These are phyloP conservation scores for Hippocampus comes DNA, from an alignment of 2,113 vertebrate species.

Conservation along the genomic window DNA sequence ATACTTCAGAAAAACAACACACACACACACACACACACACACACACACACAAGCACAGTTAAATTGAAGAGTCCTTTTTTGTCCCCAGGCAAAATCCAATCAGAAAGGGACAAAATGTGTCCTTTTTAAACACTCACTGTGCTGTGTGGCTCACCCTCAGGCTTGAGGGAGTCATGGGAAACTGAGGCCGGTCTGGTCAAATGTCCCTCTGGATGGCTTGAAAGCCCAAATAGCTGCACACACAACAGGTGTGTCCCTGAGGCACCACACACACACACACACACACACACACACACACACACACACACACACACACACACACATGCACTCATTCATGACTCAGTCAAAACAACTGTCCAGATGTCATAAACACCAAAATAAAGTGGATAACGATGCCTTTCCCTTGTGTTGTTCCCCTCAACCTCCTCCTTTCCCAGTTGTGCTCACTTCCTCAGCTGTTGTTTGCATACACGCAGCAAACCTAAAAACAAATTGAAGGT, in stretches of 20 bases:
- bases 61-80: neutral
- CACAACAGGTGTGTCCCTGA: slow-evolving; percentile 65
- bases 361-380: slow-evolving; percentile 60
- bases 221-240: slow-evolving; percentile 39
- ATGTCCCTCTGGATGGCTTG: slow-evolving; percentile 41
- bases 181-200: slow-evolving; percentile 41
- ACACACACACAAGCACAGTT: too few species aligned
- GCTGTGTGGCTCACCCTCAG: slow-evolving; percentile 43
- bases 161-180: slow-evolving; percentile 51
- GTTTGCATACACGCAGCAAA: slow-evolving; percentile 38
- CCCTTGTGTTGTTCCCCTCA: slow-evolving; percentile 24
- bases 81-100: neutral
- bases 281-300: slow-evolving; percentile 8
- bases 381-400: slow-evolving; percentile 38
- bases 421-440: slow-evolving; percentile 32
- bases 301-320: slow-evolving; percentile 19
- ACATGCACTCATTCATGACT: slow-evolving; percentile 7
- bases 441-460: slow-evolving; percentile 41
- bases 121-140: slow-evolving; percentile 27
- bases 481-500: neutral
- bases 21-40: too few species aligned
- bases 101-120: slow-evolving; percentile 2
- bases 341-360: slow-evolving; percentile 55
- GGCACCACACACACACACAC: slow-evolving; percentile 25
- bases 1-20: neutral